phyloP scores from a whole-genome alignment of 2,113 vertebrate genomes.

The Orthonyx spaldingii region DNA sequence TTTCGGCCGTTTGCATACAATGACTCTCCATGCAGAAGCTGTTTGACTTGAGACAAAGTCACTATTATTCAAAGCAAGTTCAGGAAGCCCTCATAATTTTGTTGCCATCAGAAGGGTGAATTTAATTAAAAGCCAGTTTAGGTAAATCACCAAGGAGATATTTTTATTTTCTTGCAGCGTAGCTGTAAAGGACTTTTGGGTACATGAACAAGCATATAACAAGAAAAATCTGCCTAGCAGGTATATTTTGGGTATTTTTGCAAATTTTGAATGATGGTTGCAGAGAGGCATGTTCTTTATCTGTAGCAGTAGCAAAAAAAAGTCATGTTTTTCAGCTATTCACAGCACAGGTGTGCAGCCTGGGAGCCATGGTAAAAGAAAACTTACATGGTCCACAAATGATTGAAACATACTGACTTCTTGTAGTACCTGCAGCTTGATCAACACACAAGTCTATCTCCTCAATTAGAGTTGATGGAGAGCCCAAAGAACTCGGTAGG shows the following conservation, averaged over 20 bases:
- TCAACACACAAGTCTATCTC: neutral
- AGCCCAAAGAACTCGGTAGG: neutral
- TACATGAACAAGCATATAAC: neutral
- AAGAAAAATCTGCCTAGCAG: neutral
- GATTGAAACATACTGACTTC: neutral
- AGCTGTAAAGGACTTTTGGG: neutral
- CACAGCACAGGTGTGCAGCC: neutral
- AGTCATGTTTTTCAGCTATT: neutral
- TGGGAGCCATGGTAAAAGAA: neutral
- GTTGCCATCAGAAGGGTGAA: neutral
- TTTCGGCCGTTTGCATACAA: neutral
- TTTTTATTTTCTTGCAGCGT: neutral
- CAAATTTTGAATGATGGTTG: neutral
- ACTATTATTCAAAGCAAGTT: neutral
- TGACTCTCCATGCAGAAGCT: neutral
- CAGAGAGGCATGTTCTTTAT: neutral
- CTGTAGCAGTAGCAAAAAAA: neutral
- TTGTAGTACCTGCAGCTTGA: neutral
- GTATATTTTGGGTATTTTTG: neutral
- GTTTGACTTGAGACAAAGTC: conserved; percentile 41
- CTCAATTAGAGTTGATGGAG: neutral
- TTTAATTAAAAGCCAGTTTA: neutral
- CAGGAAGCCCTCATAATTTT: neutral
- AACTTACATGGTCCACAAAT: neutral
- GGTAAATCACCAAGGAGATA: neutral